Evolutionary conservation across 2,888 invertebrate genomes (phyloP).

Genomic region (Pammene aurita): DNA sequence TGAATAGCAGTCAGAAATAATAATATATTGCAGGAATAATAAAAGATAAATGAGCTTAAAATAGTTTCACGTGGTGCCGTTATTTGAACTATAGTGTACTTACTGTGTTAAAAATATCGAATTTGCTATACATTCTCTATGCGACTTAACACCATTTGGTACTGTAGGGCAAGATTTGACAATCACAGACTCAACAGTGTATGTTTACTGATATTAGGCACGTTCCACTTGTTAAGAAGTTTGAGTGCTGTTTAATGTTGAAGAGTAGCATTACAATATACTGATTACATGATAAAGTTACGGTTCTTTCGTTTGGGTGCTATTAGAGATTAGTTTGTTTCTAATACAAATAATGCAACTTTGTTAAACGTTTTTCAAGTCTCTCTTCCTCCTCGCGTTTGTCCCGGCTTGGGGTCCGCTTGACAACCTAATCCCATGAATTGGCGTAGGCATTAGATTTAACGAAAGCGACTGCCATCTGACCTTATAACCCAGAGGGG

Average conservation of each 20-base stretch:
- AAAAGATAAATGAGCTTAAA: background rate
- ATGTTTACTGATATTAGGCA: constrained; percentile 39
- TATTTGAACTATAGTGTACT: background rate
- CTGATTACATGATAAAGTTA: constrained; percentile 30
- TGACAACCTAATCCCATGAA: no score
- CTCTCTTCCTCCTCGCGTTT: no score
- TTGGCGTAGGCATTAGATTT: no score
- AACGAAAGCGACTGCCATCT: no score
- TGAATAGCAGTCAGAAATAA: constrained; percentile 15
- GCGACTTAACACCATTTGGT: background rate
- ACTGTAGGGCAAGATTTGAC: constrained; percentile 4
- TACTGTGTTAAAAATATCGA: background rate
- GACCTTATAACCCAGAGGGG: no score
- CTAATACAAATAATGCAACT: background rate
- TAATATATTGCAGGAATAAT: constrained; percentile 6
- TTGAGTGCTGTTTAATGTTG: constrained; percentile 24
- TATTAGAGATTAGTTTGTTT: constrained; percentile 1
- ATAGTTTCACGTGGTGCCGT: background rate
- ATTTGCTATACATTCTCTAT: background rate
- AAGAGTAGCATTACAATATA: constrained; percentile 30
- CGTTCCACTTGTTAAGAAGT: constrained; percentile 30
- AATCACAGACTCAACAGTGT: constrained; percentile 35
- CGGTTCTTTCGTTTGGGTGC: constrained; percentile 8
- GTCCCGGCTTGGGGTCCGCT: no score
- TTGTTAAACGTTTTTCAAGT: background rate